Evolutionary conservation across 2,888 invertebrate genomes (phyloP).

Genomic region (Calephelis perditalis): DNA sequence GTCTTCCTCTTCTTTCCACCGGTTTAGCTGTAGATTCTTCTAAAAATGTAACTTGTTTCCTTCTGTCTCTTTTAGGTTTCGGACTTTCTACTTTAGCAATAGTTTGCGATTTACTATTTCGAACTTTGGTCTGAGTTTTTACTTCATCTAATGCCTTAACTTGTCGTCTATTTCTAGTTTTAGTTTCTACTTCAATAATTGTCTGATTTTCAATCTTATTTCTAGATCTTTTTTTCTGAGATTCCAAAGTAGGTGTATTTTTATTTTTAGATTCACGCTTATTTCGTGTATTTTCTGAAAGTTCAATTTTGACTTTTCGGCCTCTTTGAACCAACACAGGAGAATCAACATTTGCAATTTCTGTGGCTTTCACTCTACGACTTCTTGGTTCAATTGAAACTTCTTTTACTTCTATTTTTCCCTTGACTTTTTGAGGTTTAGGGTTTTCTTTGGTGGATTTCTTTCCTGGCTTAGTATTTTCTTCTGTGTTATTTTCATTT

Average conservation of each 20-base stretch:
- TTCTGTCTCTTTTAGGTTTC: not conserved
- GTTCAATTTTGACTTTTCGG: not conserved
- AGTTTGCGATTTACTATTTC: not conserved
- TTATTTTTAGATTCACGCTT: not conserved
- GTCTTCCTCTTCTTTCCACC: conserved; percentile 4
- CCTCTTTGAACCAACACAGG: conserved; percentile 6
- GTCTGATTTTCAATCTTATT: conserved; percentile 2
- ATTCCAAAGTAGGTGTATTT: not conserved
- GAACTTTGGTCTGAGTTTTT: conserved; percentile 2
- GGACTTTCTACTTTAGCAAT: not conserved
- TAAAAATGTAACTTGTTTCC: not conserved
- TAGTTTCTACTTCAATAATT: not conserved
- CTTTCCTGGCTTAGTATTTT: conserved; percentile 30
- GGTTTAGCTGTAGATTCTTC: conserved; percentile 12
- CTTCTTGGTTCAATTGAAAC: conserved; percentile 7
- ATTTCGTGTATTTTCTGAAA: conserved; percentile 1
- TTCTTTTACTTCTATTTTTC: not conserved
- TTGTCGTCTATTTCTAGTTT: not conserved
- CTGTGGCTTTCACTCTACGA: conserved; percentile 18
- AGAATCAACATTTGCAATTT: conserved; percentile 11
- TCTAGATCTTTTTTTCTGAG: conserved; percentile 3
- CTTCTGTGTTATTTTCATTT: conserved; percentile 20
- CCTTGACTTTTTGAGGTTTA: not conserved
- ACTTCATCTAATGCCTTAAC: not conserved
- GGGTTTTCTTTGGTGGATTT: conserved; percentile 29